Percentiles rank a stretch among this genome's conserved stretches.
phyloP scores from a whole-genome alignment of 2,113 vertebrate genomes.

The Phalacrocorax carbo region DNA sequence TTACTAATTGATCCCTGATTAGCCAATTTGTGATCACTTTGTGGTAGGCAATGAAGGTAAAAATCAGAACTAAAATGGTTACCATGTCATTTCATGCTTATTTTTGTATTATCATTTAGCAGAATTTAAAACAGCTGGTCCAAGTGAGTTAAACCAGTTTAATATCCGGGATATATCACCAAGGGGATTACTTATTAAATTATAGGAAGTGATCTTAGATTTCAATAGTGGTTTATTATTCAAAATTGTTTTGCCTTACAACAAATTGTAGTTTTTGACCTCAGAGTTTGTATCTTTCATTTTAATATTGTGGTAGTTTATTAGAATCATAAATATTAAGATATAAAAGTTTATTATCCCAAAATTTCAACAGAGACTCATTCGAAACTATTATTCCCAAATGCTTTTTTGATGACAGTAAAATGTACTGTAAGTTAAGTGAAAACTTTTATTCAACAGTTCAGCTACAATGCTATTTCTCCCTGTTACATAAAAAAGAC shows the following conservation, averaged over 20 bases:
- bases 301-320: constrained; percentile 70
- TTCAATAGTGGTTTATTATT: constrained; percentile 69
- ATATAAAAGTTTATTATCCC: constrained; percentile 61
- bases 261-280: constrained; percentile 70
- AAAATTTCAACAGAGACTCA: constrained; percentile 51
- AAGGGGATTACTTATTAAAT: constrained; percentile 72
- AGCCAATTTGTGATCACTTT: not conserved
- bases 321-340: constrained; percentile 74
- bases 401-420: constrained; percentile 60
- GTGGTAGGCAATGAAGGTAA: not conserved
- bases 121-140: constrained; percentile 73
- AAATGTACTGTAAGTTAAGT: constrained; percentile 59
- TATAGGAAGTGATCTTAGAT: constrained; percentile 69
- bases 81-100: not conserved
- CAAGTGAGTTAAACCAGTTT: constrained; percentile 67
- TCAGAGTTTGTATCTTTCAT: constrained; percentile 63
- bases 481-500: not conserved
- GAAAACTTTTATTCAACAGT: constrained; percentile 39
- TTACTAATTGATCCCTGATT: not conserved
- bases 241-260: constrained; percentile 70
- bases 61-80: constrained; percentile 22
- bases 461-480: constrained; percentile 11
- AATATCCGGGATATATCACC: constrained; percentile 73
- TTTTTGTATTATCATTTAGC: constrained; percentile 61
- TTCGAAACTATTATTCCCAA: constrained; percentile 55